Conservation (phyloP, 35 echinoderm and acorn worm species). For the Lytechinus variegatus region DNA sequence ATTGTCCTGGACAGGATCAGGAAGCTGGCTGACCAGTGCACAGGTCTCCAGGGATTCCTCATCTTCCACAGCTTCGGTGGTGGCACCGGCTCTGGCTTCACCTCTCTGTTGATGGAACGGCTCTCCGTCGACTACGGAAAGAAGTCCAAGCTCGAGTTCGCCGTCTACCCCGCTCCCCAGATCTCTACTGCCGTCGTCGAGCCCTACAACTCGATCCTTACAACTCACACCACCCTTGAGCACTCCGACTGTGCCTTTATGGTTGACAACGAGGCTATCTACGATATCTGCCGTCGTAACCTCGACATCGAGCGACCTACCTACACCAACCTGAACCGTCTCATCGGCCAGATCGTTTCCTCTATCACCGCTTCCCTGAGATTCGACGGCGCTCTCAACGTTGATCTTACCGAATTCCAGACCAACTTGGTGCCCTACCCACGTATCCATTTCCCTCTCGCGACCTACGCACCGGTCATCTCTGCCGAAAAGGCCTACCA, state of each 20-base stretch:
- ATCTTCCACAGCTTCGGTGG: slow-evolving; percentile 65
- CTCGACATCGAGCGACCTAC: slow-evolving; percentile 69
- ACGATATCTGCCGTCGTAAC: slow-evolving; percentile 76
- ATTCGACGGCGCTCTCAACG: slow-evolving; percentile 65
- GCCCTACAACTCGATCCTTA: neutral
- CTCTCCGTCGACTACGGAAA: slow-evolving; percentile 68
- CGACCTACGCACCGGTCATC: slow-evolving; percentile 50
- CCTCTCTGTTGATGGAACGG: slow-evolving; percentile 66
- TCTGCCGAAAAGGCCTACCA: slow-evolving; percentile 68
- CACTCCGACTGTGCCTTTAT: slow-evolving; percentile 78
- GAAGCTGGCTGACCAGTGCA: slow-evolving; percentile 70
- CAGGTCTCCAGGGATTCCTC: slow-evolving; percentile 71
- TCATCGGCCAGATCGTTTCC: slow-evolving; percentile 69
- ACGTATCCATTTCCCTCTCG: slow-evolving; percentile 65
- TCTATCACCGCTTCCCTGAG: slow-evolving; percentile 76
- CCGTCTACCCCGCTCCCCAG: neutral
- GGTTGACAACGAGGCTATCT: slow-evolving; percentile 81
- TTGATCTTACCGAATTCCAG: slow-evolving; percentile 75
- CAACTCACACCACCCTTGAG: slow-evolving; percentile 60
- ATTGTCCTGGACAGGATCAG: slow-evolving; percentile 58
- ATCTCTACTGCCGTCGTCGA: neutral
- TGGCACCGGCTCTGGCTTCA: slow-evolving; percentile 63
- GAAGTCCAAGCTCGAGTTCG: slow-evolving; percentile 25
- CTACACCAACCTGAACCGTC: slow-evolving; percentile 76
- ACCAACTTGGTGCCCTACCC: slow-evolving; percentile 79